These are phyloP conservation scores for Nylanderia fulva DNA, from an alignment of 1,140 invertebrate species.

Conservation along the genomic window DNA sequence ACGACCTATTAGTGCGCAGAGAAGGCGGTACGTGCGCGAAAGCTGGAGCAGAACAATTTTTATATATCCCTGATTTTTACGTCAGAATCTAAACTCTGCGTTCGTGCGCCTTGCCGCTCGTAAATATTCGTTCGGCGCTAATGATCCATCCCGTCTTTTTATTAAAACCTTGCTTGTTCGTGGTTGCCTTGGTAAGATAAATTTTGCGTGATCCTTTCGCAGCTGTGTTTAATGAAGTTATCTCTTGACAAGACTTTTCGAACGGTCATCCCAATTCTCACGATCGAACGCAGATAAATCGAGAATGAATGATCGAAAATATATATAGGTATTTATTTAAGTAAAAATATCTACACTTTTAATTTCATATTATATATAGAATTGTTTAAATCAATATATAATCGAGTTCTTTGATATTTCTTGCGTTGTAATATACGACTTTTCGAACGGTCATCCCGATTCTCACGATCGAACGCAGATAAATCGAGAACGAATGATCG, in stretches of 20 bases:
- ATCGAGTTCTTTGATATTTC: not conserved
- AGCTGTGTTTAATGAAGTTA: slow-evolving; percentile 47
- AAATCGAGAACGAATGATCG: not conserved
- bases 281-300: not conserved
- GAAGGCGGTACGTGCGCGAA: slow-evolving; percentile 25
- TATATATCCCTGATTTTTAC: slow-evolving; percentile 47
- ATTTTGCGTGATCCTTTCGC: slow-evolving; percentile 12
- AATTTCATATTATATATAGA: not conserved
- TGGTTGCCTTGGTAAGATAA: slow-evolving; percentile 37
- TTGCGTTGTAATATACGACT: not conserved
- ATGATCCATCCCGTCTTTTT: slow-evolving; percentile 49
- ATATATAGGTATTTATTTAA: not conserved
- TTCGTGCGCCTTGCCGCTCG: slow-evolving; percentile 44
- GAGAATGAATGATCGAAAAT: not conserved
- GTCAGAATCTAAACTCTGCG: slow-evolving; percentile 46
- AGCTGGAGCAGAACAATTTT: slow-evolving; percentile 54
- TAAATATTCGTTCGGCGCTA: slow-evolving; percentile 28
- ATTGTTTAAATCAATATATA: not conserved
- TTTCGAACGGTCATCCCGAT: slow-evolving; percentile 11
- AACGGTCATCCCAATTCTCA: not conserved
- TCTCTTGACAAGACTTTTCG: slow-evolving; percentile 44
- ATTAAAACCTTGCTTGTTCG: slow-evolving; percentile 50
- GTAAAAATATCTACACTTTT: not conserved
- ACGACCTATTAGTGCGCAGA: slow-evolving; percentile 32
- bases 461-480: not conserved